phyloP scores from a whole-genome alignment of 2,888 invertebrate species.

The Keiferia lycopersicella region DNA sequence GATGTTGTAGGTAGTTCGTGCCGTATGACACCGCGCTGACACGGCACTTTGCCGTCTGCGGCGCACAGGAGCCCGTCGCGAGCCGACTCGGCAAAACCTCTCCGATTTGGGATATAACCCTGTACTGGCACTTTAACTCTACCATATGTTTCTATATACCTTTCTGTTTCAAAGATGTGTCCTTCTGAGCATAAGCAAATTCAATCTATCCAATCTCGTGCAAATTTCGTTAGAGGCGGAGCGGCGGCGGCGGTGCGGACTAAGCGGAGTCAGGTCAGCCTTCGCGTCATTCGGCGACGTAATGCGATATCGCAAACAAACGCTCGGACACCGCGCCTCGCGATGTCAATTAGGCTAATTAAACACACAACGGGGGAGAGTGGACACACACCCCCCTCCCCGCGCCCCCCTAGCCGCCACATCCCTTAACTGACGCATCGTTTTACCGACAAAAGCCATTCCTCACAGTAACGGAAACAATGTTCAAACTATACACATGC shows the following conservation, averaged over 20 bases:
- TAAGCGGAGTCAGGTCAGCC: constrained; percentile 25
- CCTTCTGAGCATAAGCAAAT: constrained; percentile 12
- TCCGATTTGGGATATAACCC: constrained; percentile 24
- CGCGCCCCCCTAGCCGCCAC: constrained; percentile 49
- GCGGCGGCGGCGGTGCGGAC: neutral
- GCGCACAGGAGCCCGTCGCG: constrained; percentile 38
- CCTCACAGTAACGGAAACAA: constrained; percentile 59
- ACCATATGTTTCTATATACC: constrained; percentile 34
- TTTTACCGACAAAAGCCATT: constrained; percentile 69
- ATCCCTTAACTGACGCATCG: constrained; percentile 67
- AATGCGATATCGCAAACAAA: constrained; percentile 78
- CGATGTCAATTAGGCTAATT: constrained; percentile 81
- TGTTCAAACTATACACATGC: constrained; percentile 46
- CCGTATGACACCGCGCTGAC: constrained; percentile 65
- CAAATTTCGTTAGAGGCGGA: neutral
- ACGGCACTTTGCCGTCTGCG: constrained; percentile 48
- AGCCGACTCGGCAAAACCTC: constrained; percentile 47
- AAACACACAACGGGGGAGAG: constrained; percentile 73
- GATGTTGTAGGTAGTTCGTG: constrained; percentile 50
- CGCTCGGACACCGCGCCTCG: constrained; percentile 78
- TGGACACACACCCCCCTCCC: constrained; percentile 45
- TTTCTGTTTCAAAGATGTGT: constrained; percentile 4
- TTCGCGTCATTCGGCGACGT: constrained; percentile 51
- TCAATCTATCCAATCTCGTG: neutral
- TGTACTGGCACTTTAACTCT: constrained; percentile 12